Percentiles rank a stretch among this genome's conserved stretches.
phyloP scores from a whole-genome alignment of 2,113 vertebrate genomes.

The Eolophus roseicapilla region DNA sequence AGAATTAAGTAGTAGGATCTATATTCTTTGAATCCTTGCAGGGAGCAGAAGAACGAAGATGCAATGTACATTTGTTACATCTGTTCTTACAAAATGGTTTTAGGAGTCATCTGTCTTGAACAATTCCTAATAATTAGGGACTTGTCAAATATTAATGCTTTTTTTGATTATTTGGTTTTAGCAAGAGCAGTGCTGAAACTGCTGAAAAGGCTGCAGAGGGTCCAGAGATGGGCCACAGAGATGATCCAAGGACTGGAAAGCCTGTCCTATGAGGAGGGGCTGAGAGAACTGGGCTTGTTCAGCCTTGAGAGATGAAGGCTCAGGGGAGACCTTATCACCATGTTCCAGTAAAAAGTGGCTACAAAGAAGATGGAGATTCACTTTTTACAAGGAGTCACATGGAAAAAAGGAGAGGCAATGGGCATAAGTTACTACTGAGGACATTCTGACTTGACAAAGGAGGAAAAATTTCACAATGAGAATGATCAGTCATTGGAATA shows the following conservation, averaged over 20 bases:
- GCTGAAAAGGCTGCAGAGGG: neutral
- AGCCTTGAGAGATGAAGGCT: neutral
- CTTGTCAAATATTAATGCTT: neutral
- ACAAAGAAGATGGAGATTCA: neutral
- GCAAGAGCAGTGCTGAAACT: neutral
- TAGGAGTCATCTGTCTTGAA: neutral
- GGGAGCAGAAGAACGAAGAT: neutral
- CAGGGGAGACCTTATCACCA: neutral
- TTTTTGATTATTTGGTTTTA: neutral
- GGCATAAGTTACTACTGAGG: neutral
- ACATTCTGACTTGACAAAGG: neutral
- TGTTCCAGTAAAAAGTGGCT: neutral
- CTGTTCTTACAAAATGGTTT: neutral
- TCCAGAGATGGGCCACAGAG: neutral
- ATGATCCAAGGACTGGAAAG: neutral
- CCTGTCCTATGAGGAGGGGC: neutral
- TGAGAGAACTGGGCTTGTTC: neutral
- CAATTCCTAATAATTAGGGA: neutral
- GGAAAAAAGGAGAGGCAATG: neutral
- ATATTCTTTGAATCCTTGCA: neutral
- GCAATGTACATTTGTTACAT: neutral
- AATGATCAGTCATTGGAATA: neutral
- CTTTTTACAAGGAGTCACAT: neutral
- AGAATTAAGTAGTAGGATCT: neutral
- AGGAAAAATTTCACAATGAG: neutral